Conservation (phyloP, 2,797 vertebrate species). For the Kryptolebias ocellatus region DNA sequence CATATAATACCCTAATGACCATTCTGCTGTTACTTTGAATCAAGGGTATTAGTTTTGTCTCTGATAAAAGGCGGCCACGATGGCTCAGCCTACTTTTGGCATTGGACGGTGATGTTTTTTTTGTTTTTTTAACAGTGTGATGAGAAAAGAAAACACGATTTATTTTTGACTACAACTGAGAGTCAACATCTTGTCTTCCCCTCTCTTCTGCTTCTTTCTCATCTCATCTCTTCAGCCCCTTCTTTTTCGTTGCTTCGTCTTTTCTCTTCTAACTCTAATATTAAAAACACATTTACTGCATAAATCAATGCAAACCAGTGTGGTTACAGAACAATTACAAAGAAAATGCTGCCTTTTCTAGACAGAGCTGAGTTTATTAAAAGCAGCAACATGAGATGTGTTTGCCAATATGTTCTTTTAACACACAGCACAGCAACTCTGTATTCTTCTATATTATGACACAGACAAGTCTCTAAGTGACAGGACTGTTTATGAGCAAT, state of each 20-base stretch:
- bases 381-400: conserved; percentile 92
- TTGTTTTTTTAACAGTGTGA: conserved; percentile 25
- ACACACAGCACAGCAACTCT: conserved; percentile 52
- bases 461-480: conserved; percentile 1
- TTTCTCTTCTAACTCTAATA: conserved; percentile 57
- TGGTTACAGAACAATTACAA: conserved; percentile 90
- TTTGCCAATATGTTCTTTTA: conserved; percentile 90
- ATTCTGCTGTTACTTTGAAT: conserved; percentile 81
- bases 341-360: conserved; percentile 80
- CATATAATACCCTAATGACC: conserved; percentile 89
- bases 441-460: conserved; percentile 1
- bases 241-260: conserved; percentile 30
- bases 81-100: conserved; percentile 86
- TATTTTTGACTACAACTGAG: conserved; percentile 65
- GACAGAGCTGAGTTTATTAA: conserved; percentile 90
- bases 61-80: conserved; percentile 78
- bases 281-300: conserved; percentile 71
- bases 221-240: conserved; percentile 38
- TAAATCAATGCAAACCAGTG: conserved; percentile 84
- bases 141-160: conserved; percentile 54
- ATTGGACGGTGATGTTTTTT: conserved; percentile 25
- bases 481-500: background rate
- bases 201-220: conserved; percentile 25
- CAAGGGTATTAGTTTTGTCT: conserved; percentile 74
- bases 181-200: conserved; percentile 53